Base-by-base conservation (phyloP, 2,113 vertebrate species). In the Trochalopteron elliotii region DNA sequence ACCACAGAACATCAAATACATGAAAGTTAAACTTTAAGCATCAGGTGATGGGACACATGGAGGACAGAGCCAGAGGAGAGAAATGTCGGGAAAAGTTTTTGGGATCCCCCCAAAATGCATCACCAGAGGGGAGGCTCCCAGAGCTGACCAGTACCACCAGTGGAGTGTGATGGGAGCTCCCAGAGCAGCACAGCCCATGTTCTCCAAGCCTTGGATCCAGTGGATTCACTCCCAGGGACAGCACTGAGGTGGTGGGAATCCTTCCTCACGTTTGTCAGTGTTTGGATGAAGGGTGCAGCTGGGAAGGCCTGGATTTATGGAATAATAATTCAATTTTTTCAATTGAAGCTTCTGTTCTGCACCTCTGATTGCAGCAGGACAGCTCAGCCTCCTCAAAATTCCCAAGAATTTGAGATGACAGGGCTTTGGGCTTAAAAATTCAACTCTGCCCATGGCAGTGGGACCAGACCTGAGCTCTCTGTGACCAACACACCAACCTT, bases 211-310 rank as follows among this genome's bases (percentile, higher is more conserved):
- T 10, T 45, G 55, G 23, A 22, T 24, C 16, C 55, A 2, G 1
- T 20, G 84, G 47, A 45, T 78, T n/a, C 6, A 6, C 3, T 33
- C 45, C 72, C 44, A 19, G 13, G 42, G 25, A 2, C 7, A 5
- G 39, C 21, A 9, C 5, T 0, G 12, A 22, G 33, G 22, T 10
- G 17, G 1, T 24, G 47, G 74, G 47, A 61, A 53, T 53, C n/a
- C 56, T 49, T 55, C 15, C 64, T 25, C 1, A 0, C 1, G 0
- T 9, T 39, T 39, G 9, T 12, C 39, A 39, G 39, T 9, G 39
- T 39, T 53, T 21, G 47, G 55, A 20, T 47, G 56, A 27, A 59
- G 63, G 63, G 42, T 23, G 31, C 22, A 21, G 30, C 7, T 27
- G 39, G 53, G 7, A 39, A n/a, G 4, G 12, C 15, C 12, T 21